Percentiles rank a stretch among this genome's conserved stretches.
These are phyloP conservation scores for Solenodon paradoxus DNA, from an alignment of 2,113 vertebrate species.

Conservation along the genomic window DNA sequence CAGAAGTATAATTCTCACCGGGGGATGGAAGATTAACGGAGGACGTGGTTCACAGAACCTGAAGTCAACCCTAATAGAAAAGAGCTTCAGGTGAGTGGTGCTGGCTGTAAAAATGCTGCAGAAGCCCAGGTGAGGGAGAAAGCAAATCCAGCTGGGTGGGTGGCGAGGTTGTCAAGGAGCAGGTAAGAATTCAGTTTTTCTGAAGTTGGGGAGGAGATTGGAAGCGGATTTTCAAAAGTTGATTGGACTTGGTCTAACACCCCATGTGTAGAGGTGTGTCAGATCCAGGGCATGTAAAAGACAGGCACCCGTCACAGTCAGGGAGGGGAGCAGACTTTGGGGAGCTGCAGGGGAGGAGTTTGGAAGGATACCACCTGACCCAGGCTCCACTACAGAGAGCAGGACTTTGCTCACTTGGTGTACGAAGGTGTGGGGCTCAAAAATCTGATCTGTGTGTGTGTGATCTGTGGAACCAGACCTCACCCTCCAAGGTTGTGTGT, in stretches of 20 bases:
- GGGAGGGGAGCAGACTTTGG: not conserved
- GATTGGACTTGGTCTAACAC: not conserved
- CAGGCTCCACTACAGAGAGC: not conserved
- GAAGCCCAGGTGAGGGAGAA: not conserved
- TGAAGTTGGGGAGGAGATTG: not conserved
- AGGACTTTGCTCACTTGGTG: not conserved
- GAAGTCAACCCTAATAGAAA: not conserved
- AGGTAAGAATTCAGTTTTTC: not conserved
- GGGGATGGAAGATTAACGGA: not conserved
- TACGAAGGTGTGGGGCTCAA: not conserved
- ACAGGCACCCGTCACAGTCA: not conserved
- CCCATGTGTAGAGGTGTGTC: not conserved
- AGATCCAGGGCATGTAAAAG: not conserved
- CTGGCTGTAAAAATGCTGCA: accelerated
- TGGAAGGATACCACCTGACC: not conserved
- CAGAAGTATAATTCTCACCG: not conserved
- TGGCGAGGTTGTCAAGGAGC: not conserved
- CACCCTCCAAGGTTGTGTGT: not conserved
- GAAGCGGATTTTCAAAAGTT: not conserved
- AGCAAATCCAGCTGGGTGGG: not conserved
- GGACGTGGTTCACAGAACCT: not conserved
- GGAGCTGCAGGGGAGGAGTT: not conserved
- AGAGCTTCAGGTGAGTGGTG: not conserved
- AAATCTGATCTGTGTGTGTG: not conserved
- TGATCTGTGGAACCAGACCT: not conserved